Percentiles rank a stretch among this genome's conserved stretches.
phyloP scores from a whole-genome alignment of 2,797 vertebrate genomes.

The Pterois miles region DNA sequence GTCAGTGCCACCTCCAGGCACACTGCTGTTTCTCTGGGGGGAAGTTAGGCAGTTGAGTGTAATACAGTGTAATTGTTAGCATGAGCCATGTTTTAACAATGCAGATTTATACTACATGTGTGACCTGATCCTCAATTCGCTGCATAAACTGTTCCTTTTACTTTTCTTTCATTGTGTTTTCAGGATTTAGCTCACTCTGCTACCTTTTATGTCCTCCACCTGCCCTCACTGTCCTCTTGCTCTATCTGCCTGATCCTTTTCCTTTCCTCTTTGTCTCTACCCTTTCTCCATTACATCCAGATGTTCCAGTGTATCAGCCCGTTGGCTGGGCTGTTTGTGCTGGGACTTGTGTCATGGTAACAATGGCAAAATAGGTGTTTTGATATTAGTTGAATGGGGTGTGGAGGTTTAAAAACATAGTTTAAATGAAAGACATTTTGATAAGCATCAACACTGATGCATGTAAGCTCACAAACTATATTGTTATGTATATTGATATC shows the following conservation, averaged over 20 bases:
- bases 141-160: constrained; percentile 1
- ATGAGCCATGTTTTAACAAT: constrained; percentile 26
- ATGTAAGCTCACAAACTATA: neutral
- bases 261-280: constrained; percentile 31
- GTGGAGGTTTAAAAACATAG: constrained; percentile 39
- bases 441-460: constrained; percentile 32
- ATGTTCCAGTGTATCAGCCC: constrained; percentile 63
- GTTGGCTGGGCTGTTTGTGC: constrained; percentile 65
- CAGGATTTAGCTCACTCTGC: neutral
- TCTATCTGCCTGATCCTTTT: constrained; percentile 18
- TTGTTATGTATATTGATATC: neutral
- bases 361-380: constrained; percentile 70
- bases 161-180: constrained; percentile 2
- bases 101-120: constrained; percentile 22
- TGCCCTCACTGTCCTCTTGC: constrained; percentile 30
- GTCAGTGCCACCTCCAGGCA: constrained; percentile 49
- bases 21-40: constrained; percentile 21
- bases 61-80: constrained; percentile 29
- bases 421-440: constrained; percentile 34
- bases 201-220: constrained; percentile 40
- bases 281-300: constrained; percentile 70
- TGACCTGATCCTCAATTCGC: constrained; percentile 1
- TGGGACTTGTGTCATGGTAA: constrained; percentile 73
- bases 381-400: constrained; percentile 27
- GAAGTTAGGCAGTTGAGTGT: constrained; percentile 35